Evolutionary conservation across 2,113 vertebrate genomes (phyloP), one percentile per base, ranked within the genome.

Genomic region (Micromys minutus): DNA sequence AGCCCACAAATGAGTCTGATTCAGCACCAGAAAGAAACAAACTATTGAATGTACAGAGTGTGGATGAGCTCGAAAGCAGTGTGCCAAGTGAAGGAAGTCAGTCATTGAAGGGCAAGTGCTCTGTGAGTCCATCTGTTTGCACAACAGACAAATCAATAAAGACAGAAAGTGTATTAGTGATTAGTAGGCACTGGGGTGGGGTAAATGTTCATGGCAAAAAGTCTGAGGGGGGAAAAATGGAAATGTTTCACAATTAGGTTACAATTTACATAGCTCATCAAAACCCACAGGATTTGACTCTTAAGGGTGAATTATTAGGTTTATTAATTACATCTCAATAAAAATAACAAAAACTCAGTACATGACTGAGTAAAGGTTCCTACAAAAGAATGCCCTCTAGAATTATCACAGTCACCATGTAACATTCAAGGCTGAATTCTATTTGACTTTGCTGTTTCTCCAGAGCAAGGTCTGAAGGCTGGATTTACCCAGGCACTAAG

Each of bases 401-500:
- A 52, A 99, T 98, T 63, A 99, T 95, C 55, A 98, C 98, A 96
- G 96, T 99, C 99, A 81, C 99, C 98, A 95, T 99, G 99, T 80
- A 99, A 98, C 93, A 99, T 98, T 90, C 98, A 98, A 0, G 98
- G 98, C 94, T 98, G 97, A 90, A 99, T 97, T 98, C 98, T 98
- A 85, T 92, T 96, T 98, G 99, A 97, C 98, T 61, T 99, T 84
- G 98, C 98, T 19, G 99, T 2, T 21, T 99, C 91, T 65, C 98
- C 99, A 0, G 98, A 98, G 87, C 81, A 26, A 26, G 21, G 3
- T 19, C 57, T 31, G n/a, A 98, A 83, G 99, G 89, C 52, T 98
- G 99, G 99, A 96, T 99, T 98, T 94, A 99, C 98, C 0, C 99
- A 98, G 7, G 98, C 98, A 91, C 99, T 98, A 76, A 98, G 97